Evolutionary conservation across 2,888 invertebrate species (phyloP).

Genomic region (Digitonthophagus gazella): DNA sequence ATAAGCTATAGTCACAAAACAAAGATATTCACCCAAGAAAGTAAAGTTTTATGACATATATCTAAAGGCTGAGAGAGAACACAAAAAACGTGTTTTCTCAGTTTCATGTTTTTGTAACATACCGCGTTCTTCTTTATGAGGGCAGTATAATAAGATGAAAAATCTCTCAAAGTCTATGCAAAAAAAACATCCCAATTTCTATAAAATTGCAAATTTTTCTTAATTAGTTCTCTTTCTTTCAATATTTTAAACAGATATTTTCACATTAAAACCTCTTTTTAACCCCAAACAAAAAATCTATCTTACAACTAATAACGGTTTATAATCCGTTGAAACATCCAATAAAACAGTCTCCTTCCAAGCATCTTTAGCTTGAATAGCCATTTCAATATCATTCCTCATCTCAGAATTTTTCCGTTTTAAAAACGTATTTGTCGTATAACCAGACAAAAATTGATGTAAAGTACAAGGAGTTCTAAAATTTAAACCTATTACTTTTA

Average conservation of each 20-base stretch:
- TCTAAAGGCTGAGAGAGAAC: too few species aligned
- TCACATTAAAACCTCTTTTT: background rate
- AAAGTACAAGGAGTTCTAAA: conserved; percentile 68
- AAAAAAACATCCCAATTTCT: too few species aligned
- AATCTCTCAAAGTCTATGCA: too few species aligned
- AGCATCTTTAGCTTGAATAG: conserved; percentile 73
- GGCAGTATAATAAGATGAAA: too few species aligned
- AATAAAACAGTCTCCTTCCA: conserved; percentile 75
- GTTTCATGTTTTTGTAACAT: too few species aligned
- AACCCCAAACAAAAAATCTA: background rate
- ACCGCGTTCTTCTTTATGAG: too few species aligned
- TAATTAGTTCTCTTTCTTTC: too few species aligned
- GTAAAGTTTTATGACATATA: too few species aligned
- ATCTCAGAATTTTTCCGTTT: conserved; percentile 70
- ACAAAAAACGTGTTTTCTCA: too few species aligned
- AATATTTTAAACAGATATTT: background rate
- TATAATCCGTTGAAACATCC: conserved; percentile 63
- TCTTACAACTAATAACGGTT: conserved; percentile 65
- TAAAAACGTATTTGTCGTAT: conserved; percentile 83
- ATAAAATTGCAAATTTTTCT: too few species aligned
- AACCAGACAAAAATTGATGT: conserved; percentile 81
- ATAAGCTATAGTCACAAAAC: too few species aligned
- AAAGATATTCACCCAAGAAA: too few species aligned
- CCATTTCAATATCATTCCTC: conserved; percentile 64
- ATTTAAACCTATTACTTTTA: conserved; percentile 22